Evolutionary conservation across 2,797 vertebrate species (phyloP), one percentile per base, ranked within the genome.

Genomic region (Phataginus tricuspis): DNA sequence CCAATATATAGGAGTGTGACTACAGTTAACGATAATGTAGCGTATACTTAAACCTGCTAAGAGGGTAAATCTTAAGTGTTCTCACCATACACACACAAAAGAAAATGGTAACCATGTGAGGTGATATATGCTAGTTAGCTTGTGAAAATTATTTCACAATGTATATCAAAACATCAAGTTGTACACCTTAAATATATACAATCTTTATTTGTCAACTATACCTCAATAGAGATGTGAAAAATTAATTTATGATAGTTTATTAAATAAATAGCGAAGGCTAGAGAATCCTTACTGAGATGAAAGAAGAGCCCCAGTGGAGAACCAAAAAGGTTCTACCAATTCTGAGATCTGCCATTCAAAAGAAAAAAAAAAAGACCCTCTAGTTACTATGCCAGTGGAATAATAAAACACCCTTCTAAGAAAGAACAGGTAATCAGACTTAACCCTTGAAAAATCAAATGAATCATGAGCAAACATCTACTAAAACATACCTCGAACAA

Each of bases 401-500:
- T 51, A 85, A 18, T 71, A 92, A 87, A 34, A 63, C 19, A 80
- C 6, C 37, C 18, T 86, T 80, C 49, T 89, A 80, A 83, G 27
- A 77, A 87, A 71, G 25, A 68, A 25, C 18, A 37, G 59, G 23
- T 71, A 42, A 53, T 64, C 49, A 45, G 19, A 72, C 19, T 72
- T 68, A 85, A 80, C 13, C 57, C 59, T 39, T 78, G 19, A 94
- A 97, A 96, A 91, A 71, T 79, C 77, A 82, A 87, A 83, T 27
- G 39, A 88, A 49, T 63, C 29, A 59, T 8, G n/a, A 96, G 29
- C 25, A 94, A 93, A 53, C 61, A 59, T 55, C 39, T 72, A 89
- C 5, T 7, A 82, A 82, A 86, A 92, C 61, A 19, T 96, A 99
- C 99, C 99, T 72, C 96, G 96, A 71, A 99, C 99, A 86, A 96